These are phyloP conservation scores for Laticauda colubrina DNA, from an alignment of 2,113 vertebrate species.

Conservation along the genomic window DNA sequence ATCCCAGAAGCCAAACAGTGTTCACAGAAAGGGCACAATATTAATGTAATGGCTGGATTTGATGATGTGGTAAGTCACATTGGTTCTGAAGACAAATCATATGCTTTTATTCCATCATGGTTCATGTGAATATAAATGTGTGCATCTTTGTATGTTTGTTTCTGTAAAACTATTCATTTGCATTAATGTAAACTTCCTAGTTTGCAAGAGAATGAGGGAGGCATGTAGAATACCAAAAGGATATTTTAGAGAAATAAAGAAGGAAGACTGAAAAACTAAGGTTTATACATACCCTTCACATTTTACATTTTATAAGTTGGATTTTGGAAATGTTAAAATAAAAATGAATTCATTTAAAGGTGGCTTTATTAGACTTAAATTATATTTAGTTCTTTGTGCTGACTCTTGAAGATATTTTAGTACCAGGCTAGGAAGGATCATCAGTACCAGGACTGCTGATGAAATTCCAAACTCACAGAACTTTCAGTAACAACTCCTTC, in stretches of 20 bases:
- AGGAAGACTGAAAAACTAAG: not conserved
- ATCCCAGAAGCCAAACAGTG: not conserved
- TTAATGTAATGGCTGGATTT: not conserved
- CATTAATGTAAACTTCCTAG: not conserved
- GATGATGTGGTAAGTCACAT: not conserved
- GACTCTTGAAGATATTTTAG: not conserved
- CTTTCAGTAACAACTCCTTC: not conserved
- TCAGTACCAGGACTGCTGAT: conserved; percentile 4
- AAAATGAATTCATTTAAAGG: conserved; percentile 23
- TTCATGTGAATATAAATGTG: not conserved
- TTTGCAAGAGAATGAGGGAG: not conserved
- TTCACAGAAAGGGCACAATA: not conserved
- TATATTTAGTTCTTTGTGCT: not conserved
- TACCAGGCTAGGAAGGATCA: not conserved
- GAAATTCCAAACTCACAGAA: conserved; percentile 7
- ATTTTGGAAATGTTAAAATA: conserved; percentile 6
- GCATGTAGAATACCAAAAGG: not conserved
- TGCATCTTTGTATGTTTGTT: not conserved
- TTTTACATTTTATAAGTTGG: not conserved
- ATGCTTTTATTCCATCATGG: not conserved
- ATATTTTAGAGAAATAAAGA: not conserved
- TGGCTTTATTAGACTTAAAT: conserved; percentile 1
- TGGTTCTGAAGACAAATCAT: not conserved
- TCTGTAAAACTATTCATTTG: not conserved
- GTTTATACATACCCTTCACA: not conserved